Evolutionary conservation across 1,140 invertebrate species (phyloP), one percentile per base, ranked within the genome.

Genomic region (Drepana arcuata): DNA sequence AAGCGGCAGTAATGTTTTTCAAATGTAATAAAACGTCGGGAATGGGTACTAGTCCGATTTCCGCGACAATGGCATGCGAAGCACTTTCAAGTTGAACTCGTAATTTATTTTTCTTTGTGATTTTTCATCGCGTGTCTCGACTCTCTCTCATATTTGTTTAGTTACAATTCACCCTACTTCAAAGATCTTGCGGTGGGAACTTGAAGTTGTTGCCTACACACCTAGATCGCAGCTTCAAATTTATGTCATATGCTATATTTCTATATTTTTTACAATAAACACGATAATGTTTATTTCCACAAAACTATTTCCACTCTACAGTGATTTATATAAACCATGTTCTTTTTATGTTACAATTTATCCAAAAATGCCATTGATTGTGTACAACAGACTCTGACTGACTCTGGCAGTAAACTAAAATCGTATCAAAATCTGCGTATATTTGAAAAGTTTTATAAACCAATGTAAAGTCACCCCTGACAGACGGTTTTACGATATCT

Each of bases 51-150:
- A 38, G 18, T 43, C 16, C 15, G 36, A 34, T 30, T 34, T 41
- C 33, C 40, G 29, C 35, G 34, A 56, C 56, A 56, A 53, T 52
- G 42, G 33, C 18, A 40, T 34, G 43, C 42, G 31, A 48, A 55
- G 41, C 35, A 51, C 55, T 54, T 52, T 45, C 25, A 47, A 57
- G 34, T 51, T 52, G 36, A 49, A 53, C 46, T 48, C 49, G 46
- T 61, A 51, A 67, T 67, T 67, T 58, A 67, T 57, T 61, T 52
- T 40, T 49, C 54, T 61, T 62, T 58, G 57, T 68, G 51, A 64
- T 58, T 61, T 67, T 64, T 64, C 57, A 59, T 61, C 40, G 54
- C 57, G 49, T 56, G 48, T 52, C 55, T 55, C 44, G 34, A 46
- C 44, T 40, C 39, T 32, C 15, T 41, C 48, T n/a, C n/a, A n/a